phyloP scores from a whole-genome alignment of 2,113 vertebrate species.

The Australoheros scitulus region DNA sequence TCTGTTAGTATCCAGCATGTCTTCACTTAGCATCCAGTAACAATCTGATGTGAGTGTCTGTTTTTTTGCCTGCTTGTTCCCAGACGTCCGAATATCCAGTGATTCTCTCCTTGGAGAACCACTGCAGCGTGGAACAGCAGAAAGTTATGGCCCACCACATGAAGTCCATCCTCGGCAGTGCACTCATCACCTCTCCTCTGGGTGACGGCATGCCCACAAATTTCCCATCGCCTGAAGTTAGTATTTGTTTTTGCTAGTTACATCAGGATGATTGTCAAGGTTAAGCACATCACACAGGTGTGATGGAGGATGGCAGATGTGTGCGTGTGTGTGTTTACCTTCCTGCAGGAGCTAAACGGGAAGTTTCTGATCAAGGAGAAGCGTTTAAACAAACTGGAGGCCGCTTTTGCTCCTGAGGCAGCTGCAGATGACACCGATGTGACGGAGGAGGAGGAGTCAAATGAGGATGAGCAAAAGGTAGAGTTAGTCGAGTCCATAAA shows the following conservation, averaged over 20 bases:
- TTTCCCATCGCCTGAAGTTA: slow-evolving; percentile 93
- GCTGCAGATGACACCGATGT: slow-evolving; percentile 77
- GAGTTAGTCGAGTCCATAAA: slow-evolving; percentile 29
- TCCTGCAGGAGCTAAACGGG: slow-evolving; percentile 88
- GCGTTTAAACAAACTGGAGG: slow-evolving; percentile 86
- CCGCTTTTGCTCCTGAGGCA: slow-evolving; percentile 59
- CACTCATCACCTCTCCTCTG: slow-evolving; percentile 85
- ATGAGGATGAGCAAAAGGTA: slow-evolving; percentile 66
- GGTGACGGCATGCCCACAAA: slow-evolving; percentile 79
- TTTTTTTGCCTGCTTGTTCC: neutral
- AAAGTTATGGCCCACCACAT: slow-evolving; percentile 88
- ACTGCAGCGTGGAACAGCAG: slow-evolving; percentile 94
- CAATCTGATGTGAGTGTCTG: neutral
- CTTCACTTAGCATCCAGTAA: neutral
- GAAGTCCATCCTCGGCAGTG: slow-evolving; percentile 85
- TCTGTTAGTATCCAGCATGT: neutral
- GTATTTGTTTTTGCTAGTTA: neutral
- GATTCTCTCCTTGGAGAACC: slow-evolving; percentile 96
- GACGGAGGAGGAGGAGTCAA: slow-evolving; percentile 88
- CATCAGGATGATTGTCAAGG: neutral
- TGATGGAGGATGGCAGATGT: neutral
- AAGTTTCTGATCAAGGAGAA: slow-evolving; percentile 95
- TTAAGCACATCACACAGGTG: neutral
- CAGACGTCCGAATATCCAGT: slow-evolving; percentile 91
- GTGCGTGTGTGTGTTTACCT: neutral